Percentiles rank a stretch among this genome's conserved stretches.
Evolutionary conservation across 2,888 invertebrate genomes (phyloP).

Genomic region (Lochmaea capreae): DNA sequence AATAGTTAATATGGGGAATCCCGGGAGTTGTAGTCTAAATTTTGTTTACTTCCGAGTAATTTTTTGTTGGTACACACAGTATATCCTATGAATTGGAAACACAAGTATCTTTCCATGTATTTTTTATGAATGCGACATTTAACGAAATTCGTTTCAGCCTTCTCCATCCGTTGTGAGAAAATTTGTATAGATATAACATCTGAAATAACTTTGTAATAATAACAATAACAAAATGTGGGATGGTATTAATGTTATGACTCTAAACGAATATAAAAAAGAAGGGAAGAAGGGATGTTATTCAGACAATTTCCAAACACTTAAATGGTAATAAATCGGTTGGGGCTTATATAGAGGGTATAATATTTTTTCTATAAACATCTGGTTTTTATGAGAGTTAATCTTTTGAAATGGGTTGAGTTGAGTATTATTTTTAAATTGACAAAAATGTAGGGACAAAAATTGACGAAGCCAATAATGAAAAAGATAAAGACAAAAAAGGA

Average conservation of each 20-base stretch:
- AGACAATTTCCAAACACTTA: not conserved
- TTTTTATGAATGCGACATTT: constrained; percentile 1
- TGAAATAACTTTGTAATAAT: constrained; percentile 26
- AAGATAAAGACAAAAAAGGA: too few relatives aligned
- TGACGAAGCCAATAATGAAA: too few relatives aligned
- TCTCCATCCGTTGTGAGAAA: not conserved
- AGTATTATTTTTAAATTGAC: not conserved
- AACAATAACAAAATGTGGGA: constrained; percentile 11
- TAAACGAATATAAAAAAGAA: not conserved
- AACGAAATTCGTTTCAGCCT: not conserved
- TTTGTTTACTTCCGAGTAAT: too few relatives aligned
- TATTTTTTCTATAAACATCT: constrained; percentile 26
- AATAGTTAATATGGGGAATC: too few relatives aligned
- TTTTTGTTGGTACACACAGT: too few relatives aligned
- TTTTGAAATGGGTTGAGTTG: not conserved
- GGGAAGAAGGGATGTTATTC: constrained; percentile 18
- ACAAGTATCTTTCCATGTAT: not conserved
- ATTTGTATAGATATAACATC: constrained; percentile 12
- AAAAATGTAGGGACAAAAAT: too few relatives aligned
- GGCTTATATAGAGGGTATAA: constrained; percentile 14
- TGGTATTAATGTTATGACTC: constrained; percentile 14
- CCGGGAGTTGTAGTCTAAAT: too few relatives aligned
- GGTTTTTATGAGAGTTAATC: not conserved
- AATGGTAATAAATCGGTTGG: constrained; percentile 21
- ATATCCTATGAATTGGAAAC: too few relatives aligned